Conservation (phyloP, 2,113 vertebrate genomes). For the Heterotis niloticus region DNA sequence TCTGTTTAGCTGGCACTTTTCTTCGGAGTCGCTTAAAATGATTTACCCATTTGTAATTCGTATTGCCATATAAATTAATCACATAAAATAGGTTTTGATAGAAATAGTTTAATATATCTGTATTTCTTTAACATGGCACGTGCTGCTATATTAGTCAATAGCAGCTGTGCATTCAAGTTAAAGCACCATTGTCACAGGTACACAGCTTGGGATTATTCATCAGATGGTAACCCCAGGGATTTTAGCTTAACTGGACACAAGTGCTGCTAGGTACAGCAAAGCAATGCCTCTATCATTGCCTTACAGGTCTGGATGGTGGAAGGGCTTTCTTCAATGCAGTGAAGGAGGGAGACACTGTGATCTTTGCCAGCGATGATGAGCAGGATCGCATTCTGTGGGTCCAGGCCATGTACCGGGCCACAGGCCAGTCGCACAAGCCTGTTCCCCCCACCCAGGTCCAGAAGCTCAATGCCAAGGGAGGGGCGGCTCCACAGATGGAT, state of each 20-base stretch:
- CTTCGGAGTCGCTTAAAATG: no score
- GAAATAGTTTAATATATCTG: no score
- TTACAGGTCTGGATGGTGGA: conserved; percentile 90
- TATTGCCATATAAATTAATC: no score
- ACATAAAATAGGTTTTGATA: no score
- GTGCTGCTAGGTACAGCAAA: no score
- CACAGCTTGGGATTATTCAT: neutral
- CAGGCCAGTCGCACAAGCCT: conserved; percentile 98
- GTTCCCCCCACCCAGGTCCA: conserved; percentile 98
- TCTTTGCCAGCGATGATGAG: conserved; percentile 96
- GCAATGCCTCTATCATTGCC: neutral
- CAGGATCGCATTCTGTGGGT: conserved; percentile 99
- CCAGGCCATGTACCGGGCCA: conserved; percentile 98
- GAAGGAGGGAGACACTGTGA: conserved; percentile 98
- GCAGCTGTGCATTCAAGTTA: no score
- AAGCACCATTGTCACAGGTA: no score
- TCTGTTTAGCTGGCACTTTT: no score
- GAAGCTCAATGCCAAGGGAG: conserved; percentile 98
- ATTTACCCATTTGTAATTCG: no score
- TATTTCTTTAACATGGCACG: neutral
- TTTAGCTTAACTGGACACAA: no score
- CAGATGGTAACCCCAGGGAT: no score
- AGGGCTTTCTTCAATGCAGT: conserved; percentile 97
- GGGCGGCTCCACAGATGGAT: conserved; percentile 91
- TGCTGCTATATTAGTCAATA: no score